Percentiles rank a stretch among this genome's conserved stretches.
These are phyloP conservation scores for Numida meleagris DNA, from an alignment of 2,113 vertebrate genomes.

Conservation along the genomic window DNA sequence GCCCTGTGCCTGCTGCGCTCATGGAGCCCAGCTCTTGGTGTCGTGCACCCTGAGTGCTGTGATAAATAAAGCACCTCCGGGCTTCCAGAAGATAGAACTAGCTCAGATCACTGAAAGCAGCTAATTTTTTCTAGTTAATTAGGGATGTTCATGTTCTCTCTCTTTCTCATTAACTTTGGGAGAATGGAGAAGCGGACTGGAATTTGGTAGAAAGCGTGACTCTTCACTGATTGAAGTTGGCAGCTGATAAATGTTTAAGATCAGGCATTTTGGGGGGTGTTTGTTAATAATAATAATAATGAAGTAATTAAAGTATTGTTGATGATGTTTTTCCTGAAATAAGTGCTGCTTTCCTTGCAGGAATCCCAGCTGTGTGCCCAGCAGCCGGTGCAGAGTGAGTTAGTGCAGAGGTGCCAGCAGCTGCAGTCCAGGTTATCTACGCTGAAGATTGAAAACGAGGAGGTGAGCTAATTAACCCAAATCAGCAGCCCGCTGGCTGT, in stretches of 20 bases:
- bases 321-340: neutral
- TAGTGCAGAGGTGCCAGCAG: conserved; percentile 94
- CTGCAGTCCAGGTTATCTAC: conserved; percentile 93
- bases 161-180: rapidly evolving
- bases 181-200: neutral
- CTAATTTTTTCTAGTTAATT: neutral
- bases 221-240: neutral
- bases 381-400: conserved; percentile 89
- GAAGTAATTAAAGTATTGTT: rapidly evolving
- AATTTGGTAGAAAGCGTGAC: rapidly evolving
- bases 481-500: neutral
- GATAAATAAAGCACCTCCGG: neutral
- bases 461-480: conserved; percentile 77
- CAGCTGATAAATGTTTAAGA: neutral
- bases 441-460: conserved; percentile 96
- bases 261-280: neutral
- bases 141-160: neutral
- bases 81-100: rapidly evolving
- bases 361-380: conserved; percentile 92
- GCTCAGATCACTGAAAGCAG: neutral
- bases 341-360: conserved; percentile 68
- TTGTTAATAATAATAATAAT: neutral
- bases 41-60: neutral
- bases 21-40: neutral
- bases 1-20: neutral